These are phyloP conservation scores for Chrysotoxum bicinctum DNA, from an alignment of 2,888 invertebrate species.

Conservation along the genomic window DNA sequence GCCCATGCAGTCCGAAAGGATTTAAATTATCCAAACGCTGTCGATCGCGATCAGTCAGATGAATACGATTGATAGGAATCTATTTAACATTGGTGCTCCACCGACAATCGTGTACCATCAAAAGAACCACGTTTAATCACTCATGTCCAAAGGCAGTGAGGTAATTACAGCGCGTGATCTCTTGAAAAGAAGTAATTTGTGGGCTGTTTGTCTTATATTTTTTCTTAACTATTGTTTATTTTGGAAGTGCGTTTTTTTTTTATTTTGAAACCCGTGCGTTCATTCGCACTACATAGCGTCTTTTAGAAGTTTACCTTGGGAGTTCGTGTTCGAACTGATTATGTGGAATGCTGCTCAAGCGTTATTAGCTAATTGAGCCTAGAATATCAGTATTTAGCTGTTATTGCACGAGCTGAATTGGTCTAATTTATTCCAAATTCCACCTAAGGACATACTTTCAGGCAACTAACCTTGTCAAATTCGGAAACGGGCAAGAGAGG, in stretches of 20 bases:
- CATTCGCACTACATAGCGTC: constrained; percentile 32
- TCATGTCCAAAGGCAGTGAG: constrained; percentile 49
- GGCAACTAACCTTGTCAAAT: constrained; percentile 45
- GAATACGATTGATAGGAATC: constrained; percentile 56
- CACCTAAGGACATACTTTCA: constrained; percentile 51
- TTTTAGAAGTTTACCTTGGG: constrained; percentile 54
- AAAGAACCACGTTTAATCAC: constrained; percentile 49
- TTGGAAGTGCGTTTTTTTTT: constrained; percentile 52
- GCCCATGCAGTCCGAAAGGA: constrained; percentile 26
- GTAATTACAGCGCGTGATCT: constrained; percentile 61
- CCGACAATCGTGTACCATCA: constrained; percentile 14
- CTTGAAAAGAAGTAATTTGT: constrained; percentile 54
- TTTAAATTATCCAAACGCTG: constrained; percentile 27
- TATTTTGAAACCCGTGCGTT: constrained; percentile 34
- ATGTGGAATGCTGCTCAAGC: constrained; percentile 52
- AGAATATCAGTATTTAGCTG: constrained; percentile 55
- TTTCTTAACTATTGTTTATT: constrained; percentile 29
- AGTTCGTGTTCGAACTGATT: constrained; percentile 29
- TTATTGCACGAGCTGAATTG: constrained; percentile 15
- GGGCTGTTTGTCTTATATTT: constrained; percentile 16
- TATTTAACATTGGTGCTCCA: constrained; percentile 47
- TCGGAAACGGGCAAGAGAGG: constrained; percentile 24
- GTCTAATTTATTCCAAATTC: constrained; percentile 38
- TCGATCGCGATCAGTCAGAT: constrained; percentile 44
- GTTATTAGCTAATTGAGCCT: constrained; percentile 58